These are phyloP conservation scores for Micronisus gabar DNA, from an alignment of 2,113 vertebrate genomes.

Conservation along the genomic window DNA sequence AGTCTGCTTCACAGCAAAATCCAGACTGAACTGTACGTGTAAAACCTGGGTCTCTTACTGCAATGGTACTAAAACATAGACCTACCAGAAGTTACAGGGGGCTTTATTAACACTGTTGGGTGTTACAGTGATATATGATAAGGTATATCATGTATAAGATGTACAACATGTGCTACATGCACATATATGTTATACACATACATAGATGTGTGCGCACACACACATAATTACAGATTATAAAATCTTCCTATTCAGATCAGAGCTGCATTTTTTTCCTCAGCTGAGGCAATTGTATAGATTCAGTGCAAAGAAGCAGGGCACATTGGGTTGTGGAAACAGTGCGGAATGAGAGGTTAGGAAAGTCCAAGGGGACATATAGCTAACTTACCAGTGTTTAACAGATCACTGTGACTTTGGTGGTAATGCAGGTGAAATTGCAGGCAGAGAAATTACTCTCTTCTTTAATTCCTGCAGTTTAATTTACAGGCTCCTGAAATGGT, in stretches of 20 bases:
- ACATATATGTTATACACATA: not conserved
- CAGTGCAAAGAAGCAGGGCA: not conserved
- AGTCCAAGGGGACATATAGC: not conserved
- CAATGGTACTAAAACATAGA: not conserved
- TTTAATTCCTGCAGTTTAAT: not conserved
- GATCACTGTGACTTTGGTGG: not conserved
- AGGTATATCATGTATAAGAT: not conserved
- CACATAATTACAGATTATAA: not conserved
- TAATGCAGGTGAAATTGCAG: not conserved
- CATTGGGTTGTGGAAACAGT: not conserved
- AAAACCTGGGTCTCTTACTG: not conserved
- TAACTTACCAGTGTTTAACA: not conserved
- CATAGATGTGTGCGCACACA: not conserved
- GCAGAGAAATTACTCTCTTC: not conserved
- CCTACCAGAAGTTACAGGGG: not conserved
- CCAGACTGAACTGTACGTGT: not conserved
- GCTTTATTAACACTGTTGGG: not conserved
- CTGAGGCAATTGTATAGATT: not conserved
- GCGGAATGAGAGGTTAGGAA: not conserved
- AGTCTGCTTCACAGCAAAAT: not conserved
- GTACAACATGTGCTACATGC: not conserved
- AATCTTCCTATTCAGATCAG: not conserved
- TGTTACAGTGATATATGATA: not conserved
- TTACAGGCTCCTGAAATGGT: not conserved
- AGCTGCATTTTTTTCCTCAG: not conserved